Percentiles rank a stretch among this genome's conserved stretches.
These are phyloP conservation scores for Eupithecia subumbrata DNA, from an alignment of 2,888 invertebrate species.

Conservation along the genomic window DNA sequence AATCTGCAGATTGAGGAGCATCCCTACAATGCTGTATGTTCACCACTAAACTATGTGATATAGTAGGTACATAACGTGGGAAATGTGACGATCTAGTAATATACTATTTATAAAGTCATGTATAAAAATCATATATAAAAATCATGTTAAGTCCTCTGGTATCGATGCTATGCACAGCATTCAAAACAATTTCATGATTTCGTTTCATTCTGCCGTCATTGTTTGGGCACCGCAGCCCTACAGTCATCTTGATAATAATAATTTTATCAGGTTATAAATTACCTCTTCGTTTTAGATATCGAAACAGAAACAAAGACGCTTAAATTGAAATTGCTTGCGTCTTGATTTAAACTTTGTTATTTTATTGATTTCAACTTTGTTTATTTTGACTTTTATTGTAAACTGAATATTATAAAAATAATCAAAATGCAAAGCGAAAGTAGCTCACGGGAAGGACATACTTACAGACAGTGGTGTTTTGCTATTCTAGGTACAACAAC, in stretches of 20 bases:
- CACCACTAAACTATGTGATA: not conserved
- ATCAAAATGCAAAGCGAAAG: not conserved
- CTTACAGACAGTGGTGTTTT: slow-evolving; percentile 26
- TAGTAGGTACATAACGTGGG: not conserved
- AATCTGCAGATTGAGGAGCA: not conserved
- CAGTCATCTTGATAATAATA: slow-evolving; percentile 5
- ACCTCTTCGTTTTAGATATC: not conserved
- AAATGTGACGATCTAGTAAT: not conserved
- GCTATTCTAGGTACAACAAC: slow-evolving; percentile 23
- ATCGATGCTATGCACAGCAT: not conserved
- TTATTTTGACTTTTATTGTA: too few relatives aligned
- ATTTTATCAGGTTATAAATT: slow-evolving; percentile 4
- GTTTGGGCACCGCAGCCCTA: slow-evolving; percentile 1
- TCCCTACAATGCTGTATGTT: not conserved
- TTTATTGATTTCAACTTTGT: too few relatives aligned
- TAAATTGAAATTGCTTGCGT: not conserved
- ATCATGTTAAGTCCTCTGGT: too few relatives aligned
- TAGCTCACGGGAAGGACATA: slow-evolving; percentile 7
- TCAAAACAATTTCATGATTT: not conserved
- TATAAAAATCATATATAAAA: not conserved
- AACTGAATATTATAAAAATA: not conserved
- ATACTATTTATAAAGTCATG: not conserved
- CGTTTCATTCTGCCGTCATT: not conserved
- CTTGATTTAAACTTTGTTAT: too few relatives aligned
- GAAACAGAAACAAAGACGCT: not conserved